Evolutionary conservation across 2,113 vertebrate species (phyloP).

Genomic region (Oreochromis aureus): DNA sequence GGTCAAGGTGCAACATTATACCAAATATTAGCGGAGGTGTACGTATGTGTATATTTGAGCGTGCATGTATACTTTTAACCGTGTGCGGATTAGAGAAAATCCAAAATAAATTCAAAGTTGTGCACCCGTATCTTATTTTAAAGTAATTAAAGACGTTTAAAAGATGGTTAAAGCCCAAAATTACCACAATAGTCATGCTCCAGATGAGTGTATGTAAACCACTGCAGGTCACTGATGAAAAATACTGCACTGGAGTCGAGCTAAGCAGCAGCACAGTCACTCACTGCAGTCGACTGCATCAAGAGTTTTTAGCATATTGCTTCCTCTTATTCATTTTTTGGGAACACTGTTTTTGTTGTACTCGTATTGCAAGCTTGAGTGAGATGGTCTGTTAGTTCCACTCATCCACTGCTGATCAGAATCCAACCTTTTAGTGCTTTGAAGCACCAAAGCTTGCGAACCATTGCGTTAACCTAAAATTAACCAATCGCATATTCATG

Average conservation of each 20-base stretch:
- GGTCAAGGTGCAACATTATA: too few relatives aligned
- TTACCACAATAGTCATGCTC: rapidly evolving
- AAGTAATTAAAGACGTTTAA: not conserved
- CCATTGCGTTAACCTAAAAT: not conserved
- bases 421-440: not conserved
- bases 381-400: not conserved
- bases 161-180: not conserved
- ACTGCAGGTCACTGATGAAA: not conserved
- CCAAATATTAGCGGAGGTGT: rapidly evolving
- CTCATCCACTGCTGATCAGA: not conserved
- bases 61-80: not conserved
- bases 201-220: not conserved
- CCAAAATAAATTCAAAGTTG: not conserved
- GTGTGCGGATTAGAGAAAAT: not conserved
- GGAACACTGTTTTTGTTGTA: not conserved
- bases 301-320: not conserved
- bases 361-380: not conserved
- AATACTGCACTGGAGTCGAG: not conserved
- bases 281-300: not conserved
- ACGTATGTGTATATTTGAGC: not conserved
- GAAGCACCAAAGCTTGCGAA: not conserved
- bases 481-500: not conserved
- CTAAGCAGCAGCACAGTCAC: not conserved
- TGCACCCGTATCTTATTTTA: rapidly evolving
- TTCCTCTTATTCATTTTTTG: not conserved